Evolutionary conservation across 2,113 vertebrate species (phyloP), one percentile per base, ranked within the genome.

Genomic region (Brachyhypopomus gauderio): DNA sequence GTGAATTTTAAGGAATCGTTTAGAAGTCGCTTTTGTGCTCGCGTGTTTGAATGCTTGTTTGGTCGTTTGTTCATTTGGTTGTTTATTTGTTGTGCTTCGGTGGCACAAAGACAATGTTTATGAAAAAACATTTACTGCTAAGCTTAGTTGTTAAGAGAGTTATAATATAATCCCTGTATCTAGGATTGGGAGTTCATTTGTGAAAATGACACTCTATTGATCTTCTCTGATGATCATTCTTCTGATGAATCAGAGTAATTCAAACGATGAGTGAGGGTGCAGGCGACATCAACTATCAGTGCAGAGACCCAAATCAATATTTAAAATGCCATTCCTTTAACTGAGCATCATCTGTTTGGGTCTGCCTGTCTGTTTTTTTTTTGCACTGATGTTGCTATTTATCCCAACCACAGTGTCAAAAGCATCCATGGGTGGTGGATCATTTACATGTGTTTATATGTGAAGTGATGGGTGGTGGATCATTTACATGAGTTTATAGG

Each of bases 111-210:
- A 25, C 55, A 4, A 34, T 0, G 17, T 72, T 80, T 30, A 63
- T 66, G 67, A 74, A 66, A 72, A 67, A 64, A 36, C 27, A 58
- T 80, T 80, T 56, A 34, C 58, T 17, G n/a, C 71, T 34, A 38
- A 74, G 71, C 60, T 60, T 48, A 74, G 74, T 74, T 45, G 66
- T 66, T 62, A 67, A 80, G 71, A 80, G 25, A 74, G 71, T 67
- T 66, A 80, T 66, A 27, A 80, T 74, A 38, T 74, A 56, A 66
- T 80, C 79, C 34, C 36, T 38, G 60, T 12, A 60, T 56, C 70
- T n/a, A 27, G 41, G 12, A 0, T 25, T 38, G 60, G 27, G 74
- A 71, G 38, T 64, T 64, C 58, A 34, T 38, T 56, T 55, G n/a
- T 36, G 52, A 55, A 62, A 66, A 74, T 25, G 60, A 48, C 79